Percentiles rank a stretch among this genome's conserved stretches.
Conservation (phyloP, 2,113 vertebrate species). For the Corapipo altera region DNA sequence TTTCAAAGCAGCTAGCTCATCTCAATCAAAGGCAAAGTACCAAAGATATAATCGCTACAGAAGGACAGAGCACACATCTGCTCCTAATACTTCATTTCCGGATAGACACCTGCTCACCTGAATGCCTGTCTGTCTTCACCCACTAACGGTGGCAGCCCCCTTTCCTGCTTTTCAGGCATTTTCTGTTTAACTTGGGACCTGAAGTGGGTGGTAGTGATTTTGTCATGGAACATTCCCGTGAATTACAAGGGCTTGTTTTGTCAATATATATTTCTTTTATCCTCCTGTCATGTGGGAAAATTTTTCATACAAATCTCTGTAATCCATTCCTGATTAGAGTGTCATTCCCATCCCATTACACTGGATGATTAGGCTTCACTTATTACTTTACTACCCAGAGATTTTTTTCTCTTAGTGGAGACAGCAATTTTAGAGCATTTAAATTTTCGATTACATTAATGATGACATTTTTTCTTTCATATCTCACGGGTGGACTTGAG, state of each 20-base stretch:
- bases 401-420: background rate
- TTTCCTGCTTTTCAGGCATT: background rate
- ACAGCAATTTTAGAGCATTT: background rate
- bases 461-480: background rate
- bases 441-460: background rate
- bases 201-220: background rate
- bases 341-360: background rate
- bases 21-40: background rate
- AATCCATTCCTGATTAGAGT: background rate
- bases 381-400: background rate
- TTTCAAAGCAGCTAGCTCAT: background rate
- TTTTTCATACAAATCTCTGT: background rate
- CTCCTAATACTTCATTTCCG: background rate
- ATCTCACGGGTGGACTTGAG: background rate
- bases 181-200: background rate
- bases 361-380: background rate
- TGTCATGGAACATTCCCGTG: background rate
- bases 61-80: background rate
- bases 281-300: background rate
- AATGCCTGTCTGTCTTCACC: background rate
- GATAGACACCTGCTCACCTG: background rate
- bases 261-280: background rate
- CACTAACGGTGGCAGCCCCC: background rate
- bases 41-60: background rate
- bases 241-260: background rate